A percentile compares a stretch with the other conserved stretches of the same genome.
Conservation (phyloP, 2,113 vertebrate genomes). For the Platysteira castanea region DNA sequence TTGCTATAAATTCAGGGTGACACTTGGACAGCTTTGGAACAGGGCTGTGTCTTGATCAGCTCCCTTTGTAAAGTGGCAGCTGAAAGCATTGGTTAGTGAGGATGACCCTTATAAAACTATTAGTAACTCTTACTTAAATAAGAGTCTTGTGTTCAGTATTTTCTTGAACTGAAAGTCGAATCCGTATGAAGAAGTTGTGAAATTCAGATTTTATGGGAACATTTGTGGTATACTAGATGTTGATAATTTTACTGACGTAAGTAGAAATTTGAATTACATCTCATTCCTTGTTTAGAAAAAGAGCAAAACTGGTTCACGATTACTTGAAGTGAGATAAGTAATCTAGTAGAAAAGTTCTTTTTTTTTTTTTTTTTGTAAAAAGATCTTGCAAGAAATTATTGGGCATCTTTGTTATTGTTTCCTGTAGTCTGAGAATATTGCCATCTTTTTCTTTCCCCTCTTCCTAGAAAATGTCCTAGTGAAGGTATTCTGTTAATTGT, state of each 20-base stretch:
- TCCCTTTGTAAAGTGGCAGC: neutral
- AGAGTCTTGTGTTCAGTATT: neutral
- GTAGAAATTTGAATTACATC: neutral
- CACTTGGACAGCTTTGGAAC: neutral
- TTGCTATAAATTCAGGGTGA: neutral
- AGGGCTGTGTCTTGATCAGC: neutral
- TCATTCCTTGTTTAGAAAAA: neutral
- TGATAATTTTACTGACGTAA: neutral
- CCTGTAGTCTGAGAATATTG: neutral
- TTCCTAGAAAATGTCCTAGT: neutral
- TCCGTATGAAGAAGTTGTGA: neutral
- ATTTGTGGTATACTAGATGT: neutral
- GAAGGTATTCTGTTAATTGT: neutral
- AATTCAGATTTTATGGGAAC: neutral
- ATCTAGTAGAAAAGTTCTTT: neutral
- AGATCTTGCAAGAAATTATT: neutral
- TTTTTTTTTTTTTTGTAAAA: neutral
- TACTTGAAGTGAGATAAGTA: neutral
- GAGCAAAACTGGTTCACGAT: neutral
- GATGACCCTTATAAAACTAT: neutral
- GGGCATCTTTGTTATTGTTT: neutral
- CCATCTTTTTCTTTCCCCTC: rapidly evolving
- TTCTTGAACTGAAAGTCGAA: neutral
- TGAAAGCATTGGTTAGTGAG: neutral
- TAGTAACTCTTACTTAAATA: neutral